Evolutionary conservation across 2,888 invertebrate species (phyloP).

Genomic region (Sarcophaga rosellei): DNA sequence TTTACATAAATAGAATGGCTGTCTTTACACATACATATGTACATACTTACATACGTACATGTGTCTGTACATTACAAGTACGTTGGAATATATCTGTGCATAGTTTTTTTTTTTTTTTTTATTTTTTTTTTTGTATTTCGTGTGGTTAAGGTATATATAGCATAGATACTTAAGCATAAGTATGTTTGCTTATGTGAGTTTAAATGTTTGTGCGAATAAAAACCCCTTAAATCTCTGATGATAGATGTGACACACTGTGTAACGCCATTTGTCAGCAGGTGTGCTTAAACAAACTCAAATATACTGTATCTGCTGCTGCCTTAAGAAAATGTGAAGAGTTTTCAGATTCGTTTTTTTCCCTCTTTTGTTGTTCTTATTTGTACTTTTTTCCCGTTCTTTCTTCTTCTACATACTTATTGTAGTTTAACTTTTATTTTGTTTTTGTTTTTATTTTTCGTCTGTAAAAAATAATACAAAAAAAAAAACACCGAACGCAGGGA

Average conservation of each 20-base stretch:
- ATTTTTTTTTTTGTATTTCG: too few relatives aligned
- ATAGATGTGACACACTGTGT: slow-evolving; percentile 67
- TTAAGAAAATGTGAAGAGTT: slow-evolving; percentile 25
- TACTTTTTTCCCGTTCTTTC: neutral
- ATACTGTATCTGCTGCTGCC: neutral
- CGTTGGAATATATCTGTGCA: neutral
- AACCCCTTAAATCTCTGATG: slow-evolving; percentile 68
- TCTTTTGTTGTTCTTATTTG: neutral
- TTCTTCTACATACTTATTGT: slow-evolving; percentile 28
- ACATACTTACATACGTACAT: neutral
- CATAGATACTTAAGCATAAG: neutral
- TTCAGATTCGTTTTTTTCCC: slow-evolving; percentile 13
- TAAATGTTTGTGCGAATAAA: slow-evolving; percentile 36
- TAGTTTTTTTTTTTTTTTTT: too few relatives aligned
- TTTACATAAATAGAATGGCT: slow-evolving; percentile 40
- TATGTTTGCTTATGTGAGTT: slow-evolving; percentile 13
- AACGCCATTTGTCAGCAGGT: slow-evolving; percentile 69
- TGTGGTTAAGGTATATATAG: neutral
- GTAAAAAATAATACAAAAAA: neutral
- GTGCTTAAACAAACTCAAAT: slow-evolving; percentile 60
- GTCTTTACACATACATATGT: neutral
- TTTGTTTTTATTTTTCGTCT: slow-evolving; percentile 11
- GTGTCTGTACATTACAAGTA: neutral
- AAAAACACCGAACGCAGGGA: neutral
- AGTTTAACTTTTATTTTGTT: slow-evolving; percentile 26